Evolutionary conservation across 2,113 vertebrate species (phyloP).

Genomic region (Myxocyprinus asiaticus): DNA sequence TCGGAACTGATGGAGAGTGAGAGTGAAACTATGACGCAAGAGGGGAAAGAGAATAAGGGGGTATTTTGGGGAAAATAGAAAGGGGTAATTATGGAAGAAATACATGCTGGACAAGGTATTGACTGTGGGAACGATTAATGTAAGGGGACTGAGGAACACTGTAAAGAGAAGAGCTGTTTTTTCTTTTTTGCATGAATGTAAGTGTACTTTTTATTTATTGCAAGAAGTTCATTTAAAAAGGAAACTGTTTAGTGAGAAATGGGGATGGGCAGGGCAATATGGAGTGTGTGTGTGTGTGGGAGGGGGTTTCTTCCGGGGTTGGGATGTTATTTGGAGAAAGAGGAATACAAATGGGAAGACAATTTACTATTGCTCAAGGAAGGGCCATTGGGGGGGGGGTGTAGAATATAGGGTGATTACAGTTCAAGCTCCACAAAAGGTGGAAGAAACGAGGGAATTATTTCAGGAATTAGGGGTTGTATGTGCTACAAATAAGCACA

Average conservation of each 20-base stretch:
- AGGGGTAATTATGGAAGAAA: too few species aligned
- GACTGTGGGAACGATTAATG: not conserved
- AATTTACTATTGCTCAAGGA: not conserved
- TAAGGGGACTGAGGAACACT: not conserved
- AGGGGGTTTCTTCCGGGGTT: conserved; percentile 14
- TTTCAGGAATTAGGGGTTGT: too few species aligned
- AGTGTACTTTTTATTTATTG: not conserved
- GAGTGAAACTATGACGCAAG: not conserved
- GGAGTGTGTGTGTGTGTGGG: conserved; percentile 6
- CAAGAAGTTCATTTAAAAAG: not conserved
- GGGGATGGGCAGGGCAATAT: not conserved
- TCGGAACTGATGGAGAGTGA: not conserved
- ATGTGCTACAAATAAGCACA: not conserved
- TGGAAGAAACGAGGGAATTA: not conserved
- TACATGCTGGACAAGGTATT: too few species aligned
- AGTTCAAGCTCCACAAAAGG: not conserved
- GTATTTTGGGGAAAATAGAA: not conserved
- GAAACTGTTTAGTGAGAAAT: not conserved
- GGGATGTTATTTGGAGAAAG: not conserved
- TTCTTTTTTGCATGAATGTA: not conserved
- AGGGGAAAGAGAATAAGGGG: not conserved
- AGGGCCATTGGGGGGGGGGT: not conserved
- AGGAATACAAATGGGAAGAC: not conserved
- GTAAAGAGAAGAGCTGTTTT: not conserved
- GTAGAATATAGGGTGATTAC: not conserved